Base-by-base conservation (phyloP, 2,113 vertebrate species). In the Zosterops japonicus region DNA sequence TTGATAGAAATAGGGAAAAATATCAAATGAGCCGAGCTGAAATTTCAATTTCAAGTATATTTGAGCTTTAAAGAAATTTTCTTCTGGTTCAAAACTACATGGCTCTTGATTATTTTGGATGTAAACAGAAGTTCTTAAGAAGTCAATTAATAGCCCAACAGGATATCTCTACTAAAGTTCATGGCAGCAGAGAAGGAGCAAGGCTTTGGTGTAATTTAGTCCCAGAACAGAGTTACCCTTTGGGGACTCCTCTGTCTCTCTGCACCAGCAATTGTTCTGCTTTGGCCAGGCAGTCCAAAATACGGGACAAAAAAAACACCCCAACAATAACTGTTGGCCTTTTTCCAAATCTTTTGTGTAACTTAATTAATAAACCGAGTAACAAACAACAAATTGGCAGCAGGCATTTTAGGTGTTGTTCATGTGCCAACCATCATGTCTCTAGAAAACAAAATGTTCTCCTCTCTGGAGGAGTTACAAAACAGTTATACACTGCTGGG, bases 311-410 rank as follows among this genome's bases (percentile, higher is more conserved):
- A 93, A 93, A 74, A 91, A 89, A 92, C 81, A 92, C 17, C 5
- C n/a, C 21, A 25, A 69, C 82, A 85, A 56, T 75, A 68, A 87
- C 36, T 44, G 44, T 49, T 96, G 95, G 94, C 67, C 69, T n/a
- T 87, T 89, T 92, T 65, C 96, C 96, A 96, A 50, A 90, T 81
- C 95, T 96, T 96, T 97, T 97, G 95, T 96, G 90, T 95, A 93
- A 90, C 96, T 96, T 96, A 96, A 97, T 97, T 97, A 96, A 97
- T 95, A 96, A 97, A 95, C 94, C 77, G 75, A 96, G 94, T 87
- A 94, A 91, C 94, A 96, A 96, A 96, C 95, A 97, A 94, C 94
- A 85, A 91, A 95, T 96, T 96, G 93, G 96, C 96, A 96, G 95
- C 93, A 96, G 93, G 94, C 86, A 94, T 95, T 94, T 96, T 64